These are phyloP conservation scores for Hydrozoanthus gracilis DNA, from an alignment of 92 coral and sea anemone species.

Conservation along the genomic window DNA sequence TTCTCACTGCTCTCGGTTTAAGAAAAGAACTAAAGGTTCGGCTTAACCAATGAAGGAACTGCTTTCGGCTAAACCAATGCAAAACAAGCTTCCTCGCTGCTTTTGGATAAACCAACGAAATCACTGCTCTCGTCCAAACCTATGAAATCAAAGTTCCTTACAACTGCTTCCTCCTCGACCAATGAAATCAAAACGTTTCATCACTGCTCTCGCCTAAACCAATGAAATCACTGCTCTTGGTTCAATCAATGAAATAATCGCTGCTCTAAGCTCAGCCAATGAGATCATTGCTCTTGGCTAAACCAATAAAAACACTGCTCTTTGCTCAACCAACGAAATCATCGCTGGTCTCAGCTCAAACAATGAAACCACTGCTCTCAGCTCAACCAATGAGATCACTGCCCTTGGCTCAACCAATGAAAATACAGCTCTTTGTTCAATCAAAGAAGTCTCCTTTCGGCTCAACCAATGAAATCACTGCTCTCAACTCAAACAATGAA, in stretches of 20 bases:
- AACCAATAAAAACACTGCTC: neutral
- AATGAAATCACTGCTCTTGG: no score
- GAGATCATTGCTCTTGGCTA: neutral
- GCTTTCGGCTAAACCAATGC: neutral
- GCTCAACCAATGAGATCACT: neutral
- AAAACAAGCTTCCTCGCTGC: neutral
- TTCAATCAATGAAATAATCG: no score
- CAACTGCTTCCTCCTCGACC: no score
- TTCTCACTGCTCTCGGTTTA: no score
- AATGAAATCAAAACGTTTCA: no score
- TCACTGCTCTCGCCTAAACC: no score
- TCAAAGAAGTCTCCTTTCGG: no score
- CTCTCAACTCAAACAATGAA: no score
- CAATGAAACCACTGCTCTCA: neutral
- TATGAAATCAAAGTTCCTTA: no score
- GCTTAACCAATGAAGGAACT: neutral
- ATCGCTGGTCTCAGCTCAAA: conserved; percentile 89
- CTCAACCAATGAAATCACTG: neutral
- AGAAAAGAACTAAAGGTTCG: neutral
- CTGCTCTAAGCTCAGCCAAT: neutral
- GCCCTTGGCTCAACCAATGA: neutral
- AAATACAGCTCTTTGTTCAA: neutral
- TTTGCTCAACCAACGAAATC: neutral
- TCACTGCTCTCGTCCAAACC: no score
- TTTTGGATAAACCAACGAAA: no score